Conservation (phyloP, 2,888 invertebrate species). For the Oegoconia quadripuncta region DNA sequence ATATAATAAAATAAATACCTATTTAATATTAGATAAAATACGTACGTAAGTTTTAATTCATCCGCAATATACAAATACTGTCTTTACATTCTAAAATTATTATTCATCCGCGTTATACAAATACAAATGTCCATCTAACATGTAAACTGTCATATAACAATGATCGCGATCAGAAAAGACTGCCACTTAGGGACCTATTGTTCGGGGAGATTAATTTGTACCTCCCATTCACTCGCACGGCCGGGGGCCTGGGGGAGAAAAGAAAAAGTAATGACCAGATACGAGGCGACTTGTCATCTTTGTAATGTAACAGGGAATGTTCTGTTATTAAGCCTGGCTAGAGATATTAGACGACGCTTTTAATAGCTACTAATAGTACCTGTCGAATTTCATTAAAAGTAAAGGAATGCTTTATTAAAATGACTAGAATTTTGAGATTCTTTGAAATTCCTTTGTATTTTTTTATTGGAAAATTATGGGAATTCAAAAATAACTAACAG, state of each 20-base stretch:
- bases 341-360: slow-evolving; percentile 20
- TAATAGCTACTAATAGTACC: neutral
- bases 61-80: no score
- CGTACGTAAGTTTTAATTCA: no score
- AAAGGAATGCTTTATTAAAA: neutral
- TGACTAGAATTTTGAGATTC: neutral
- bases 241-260: slow-evolving; percentile 21
- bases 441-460: neutral
- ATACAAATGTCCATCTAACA: slow-evolving; percentile 6
- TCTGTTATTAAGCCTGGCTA: slow-evolving; percentile 36
- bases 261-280: slow-evolving; percentile 41
- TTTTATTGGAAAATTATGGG: no score
- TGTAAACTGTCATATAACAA: slow-evolving; percentile 27
- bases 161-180: slow-evolving; percentile 32
- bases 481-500: no score
- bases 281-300: slow-evolving; percentile 39
- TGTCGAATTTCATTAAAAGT: neutral
- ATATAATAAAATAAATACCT: no score
- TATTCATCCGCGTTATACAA: neutral
- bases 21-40: no score
- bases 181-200: slow-evolving; percentile 48
- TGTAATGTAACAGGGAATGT: slow-evolving; percentile 41
- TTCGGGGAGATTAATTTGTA: slow-evolving; percentile 61
- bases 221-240: slow-evolving; percentile 24
- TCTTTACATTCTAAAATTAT: no score